These are phyloP conservation scores for Pogonomyrmex barbatus DNA, from an alignment of 1,140 invertebrate species.

Conservation along the genomic window DNA sequence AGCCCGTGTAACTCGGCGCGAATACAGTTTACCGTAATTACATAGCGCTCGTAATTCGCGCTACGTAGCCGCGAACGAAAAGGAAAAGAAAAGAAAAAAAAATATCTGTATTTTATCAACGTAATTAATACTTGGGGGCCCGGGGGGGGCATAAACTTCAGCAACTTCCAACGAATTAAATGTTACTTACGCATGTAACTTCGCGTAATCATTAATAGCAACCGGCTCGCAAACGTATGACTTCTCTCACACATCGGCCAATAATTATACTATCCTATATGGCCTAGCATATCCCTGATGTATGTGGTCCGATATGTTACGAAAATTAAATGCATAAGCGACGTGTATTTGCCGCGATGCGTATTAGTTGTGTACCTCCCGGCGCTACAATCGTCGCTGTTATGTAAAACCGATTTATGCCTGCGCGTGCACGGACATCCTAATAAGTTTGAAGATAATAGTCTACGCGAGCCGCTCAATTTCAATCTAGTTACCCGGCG, in stretches of 20 bases:
- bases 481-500: constrained; percentile 44
- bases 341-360: background rate
- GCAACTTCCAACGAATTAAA: constrained; percentile 54
- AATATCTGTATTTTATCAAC: constrained; percentile 55
- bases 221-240: constrained; percentile 24
- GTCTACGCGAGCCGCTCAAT: background rate
- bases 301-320: constrained; percentile 42
- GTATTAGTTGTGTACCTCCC: constrained; percentile 3
- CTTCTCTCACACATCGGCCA: constrained; percentile 33
- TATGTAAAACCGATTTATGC: constrained; percentile 41
- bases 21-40: constrained; percentile 52
- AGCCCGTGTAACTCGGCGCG: constrained; percentile 24
- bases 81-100: background rate
- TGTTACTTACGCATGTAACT: constrained; percentile 60
- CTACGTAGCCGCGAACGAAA: background rate
- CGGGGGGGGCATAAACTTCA: constrained; percentile 50
- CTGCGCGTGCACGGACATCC: constrained; percentile 20
- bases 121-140: constrained; percentile 42
- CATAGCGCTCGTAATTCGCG: constrained; percentile 48
- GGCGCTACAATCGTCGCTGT: constrained; percentile 34
- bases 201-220: constrained; percentile 50
- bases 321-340: constrained; percentile 49
- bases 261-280: constrained; percentile 53
- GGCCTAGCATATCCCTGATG: constrained; percentile 25
- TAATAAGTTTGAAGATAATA: constrained; percentile 27